Percentiles rank a stretch among this genome's conserved stretches.
phyloP scores from a whole-genome alignment of 2,797 vertebrate genomes.

The Selene dorsalis region DNA sequence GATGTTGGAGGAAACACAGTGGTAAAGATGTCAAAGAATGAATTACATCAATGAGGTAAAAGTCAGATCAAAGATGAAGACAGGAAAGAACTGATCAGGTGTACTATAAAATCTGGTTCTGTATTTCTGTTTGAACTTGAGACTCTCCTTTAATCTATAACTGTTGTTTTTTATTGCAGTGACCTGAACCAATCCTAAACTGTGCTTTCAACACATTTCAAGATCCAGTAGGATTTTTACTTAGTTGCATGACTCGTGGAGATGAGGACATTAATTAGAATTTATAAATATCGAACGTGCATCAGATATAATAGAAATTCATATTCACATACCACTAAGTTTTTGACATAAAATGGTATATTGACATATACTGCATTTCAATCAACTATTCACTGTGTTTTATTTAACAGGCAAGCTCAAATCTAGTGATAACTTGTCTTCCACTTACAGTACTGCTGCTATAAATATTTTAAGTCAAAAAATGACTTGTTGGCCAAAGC shows the following conservation, averaged over 20 bases:
- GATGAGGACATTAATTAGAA: background rate
- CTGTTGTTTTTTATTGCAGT: background rate
- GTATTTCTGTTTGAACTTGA: conserved; percentile 12
- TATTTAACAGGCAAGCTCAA: background rate
- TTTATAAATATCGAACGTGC: background rate
- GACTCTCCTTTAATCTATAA: conserved; percentile 14
- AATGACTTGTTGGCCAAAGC: background rate
- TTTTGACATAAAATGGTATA: background rate
- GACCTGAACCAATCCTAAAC: background rate
- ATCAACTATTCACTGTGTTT: background rate
- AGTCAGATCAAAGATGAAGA: conserved; percentile 6
- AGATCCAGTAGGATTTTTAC: conserved; percentile 7
- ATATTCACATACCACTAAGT: no score
- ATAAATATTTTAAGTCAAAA: background rate
- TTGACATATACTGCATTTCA: background rate
- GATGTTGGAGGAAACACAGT: conserved; percentile 45
- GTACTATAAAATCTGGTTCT: background rate
- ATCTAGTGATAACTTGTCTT: background rate
- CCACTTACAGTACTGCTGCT: background rate
- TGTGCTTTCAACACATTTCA: conserved; percentile 9
- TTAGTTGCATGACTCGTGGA: background rate
- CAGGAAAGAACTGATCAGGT: conserved; percentile 1
- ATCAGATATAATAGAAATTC: no score
- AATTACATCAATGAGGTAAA: background rate
- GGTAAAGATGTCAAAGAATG: conserved; percentile 41